Evolutionary conservation across 2,113 vertebrate species (phyloP).

Genomic region (Scopus umbretta): DNA sequence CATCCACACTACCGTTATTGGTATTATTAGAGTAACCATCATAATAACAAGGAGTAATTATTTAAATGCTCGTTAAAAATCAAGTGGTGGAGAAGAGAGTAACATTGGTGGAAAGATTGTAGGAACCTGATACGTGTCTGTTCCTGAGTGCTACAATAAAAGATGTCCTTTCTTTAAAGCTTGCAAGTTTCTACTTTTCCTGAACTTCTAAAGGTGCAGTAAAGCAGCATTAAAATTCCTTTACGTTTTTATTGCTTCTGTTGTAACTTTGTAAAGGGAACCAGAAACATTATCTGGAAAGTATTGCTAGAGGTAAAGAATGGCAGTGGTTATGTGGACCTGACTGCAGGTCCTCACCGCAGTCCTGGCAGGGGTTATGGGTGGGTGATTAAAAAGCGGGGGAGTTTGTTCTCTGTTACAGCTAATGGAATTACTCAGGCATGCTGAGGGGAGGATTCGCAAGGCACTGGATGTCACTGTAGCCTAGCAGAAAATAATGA

Average conservation of each 20-base stretch:
- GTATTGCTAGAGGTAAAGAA: slow-evolving; percentile 1
- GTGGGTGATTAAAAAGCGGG: background rate
- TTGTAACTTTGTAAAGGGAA: background rate
- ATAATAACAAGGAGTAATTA: slow-evolving; percentile 57
- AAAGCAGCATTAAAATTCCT: slow-evolving; percentile 36
- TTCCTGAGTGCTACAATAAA: slow-evolving; percentile 54
- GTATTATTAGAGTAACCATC: slow-evolving; percentile 50
- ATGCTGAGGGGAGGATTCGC: slow-evolving; percentile 21
- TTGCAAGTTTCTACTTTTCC: slow-evolving; percentile 34
- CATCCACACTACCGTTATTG: slow-evolving; percentile 46
- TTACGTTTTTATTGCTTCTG: slow-evolving; percentile 31
- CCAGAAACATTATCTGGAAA: background rate
- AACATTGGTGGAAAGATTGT: background rate
- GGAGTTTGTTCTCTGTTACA: background rate
- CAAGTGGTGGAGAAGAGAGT: background rate
- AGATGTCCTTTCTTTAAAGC: slow-evolving; percentile 19
- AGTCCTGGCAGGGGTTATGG: slow-evolving; percentile 4
- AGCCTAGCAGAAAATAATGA: slow-evolving; percentile 49
- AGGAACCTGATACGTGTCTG: background rate
- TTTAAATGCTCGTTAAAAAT: slow-evolving; percentile 64
- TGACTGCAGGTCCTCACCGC: background rate
- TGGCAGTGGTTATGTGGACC: background rate
- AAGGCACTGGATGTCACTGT: slow-evolving; percentile 57
- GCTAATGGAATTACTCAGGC: slow-evolving; percentile 47
- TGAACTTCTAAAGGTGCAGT: slow-evolving; percentile 18